These are phyloP conservation scores for Rousettus madagascariensis DNA, from an alignment of 2,797 vertebrate genomes.

Conservation along the genomic window DNA sequence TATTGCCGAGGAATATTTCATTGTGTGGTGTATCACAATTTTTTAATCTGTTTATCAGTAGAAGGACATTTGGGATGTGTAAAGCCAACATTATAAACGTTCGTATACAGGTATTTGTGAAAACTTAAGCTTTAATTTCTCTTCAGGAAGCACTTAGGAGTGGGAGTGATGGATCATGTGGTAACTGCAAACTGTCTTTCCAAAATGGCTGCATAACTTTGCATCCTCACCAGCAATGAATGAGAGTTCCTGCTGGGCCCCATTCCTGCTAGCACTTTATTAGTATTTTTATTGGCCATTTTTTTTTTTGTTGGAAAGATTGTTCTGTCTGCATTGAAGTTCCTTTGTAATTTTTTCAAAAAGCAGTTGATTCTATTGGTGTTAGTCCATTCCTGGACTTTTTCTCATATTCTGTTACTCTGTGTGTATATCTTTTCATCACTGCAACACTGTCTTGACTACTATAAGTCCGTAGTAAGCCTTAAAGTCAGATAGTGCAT, in stretches of 20 bases:
- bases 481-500: neutral
- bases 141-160: neutral
- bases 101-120: neutral
- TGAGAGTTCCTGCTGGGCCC: neutral
- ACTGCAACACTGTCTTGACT: neutral
- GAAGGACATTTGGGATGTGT: neutral
- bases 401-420: neutral
- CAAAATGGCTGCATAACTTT: neutral
- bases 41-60: neutral
- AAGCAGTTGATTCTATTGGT: neutral
- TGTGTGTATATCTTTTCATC: neutral
- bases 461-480: neutral
- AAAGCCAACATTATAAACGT: neutral
- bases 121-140: neutral
- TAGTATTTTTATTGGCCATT: neutral
- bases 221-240: neutral
- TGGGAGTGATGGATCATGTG: neutral
- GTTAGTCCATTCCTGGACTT: neutral
- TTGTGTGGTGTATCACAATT: neutral
- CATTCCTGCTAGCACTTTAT: neutral
- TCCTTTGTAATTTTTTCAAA: neutral
- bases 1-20: neutral
- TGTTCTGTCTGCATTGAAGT: neutral
- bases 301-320: neutral
- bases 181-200: neutral